A percentile compares a stretch with the other conserved stretches of the same genome.
Evolutionary conservation across 2,113 vertebrate genomes (phyloP).

Genomic region (Anarhynchus alexandrinus): DNA sequence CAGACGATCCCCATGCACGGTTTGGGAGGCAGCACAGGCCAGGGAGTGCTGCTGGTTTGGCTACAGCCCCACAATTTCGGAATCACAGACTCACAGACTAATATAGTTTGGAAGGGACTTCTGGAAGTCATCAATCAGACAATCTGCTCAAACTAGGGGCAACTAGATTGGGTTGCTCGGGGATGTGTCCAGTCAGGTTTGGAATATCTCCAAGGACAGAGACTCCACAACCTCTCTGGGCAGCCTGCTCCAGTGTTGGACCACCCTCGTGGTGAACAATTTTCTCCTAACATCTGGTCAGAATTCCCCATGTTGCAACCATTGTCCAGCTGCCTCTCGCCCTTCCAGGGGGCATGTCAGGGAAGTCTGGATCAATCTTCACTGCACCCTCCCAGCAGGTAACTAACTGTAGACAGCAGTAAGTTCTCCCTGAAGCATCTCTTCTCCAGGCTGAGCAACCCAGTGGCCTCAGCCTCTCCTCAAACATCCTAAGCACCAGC

Average conservation of each 20-base stretch:
- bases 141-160: not conserved
- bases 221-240: not conserved
- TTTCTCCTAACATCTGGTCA: not conserved
- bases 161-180: not conserved
- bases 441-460: not conserved
- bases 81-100: not conserved
- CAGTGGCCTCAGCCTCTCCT: not conserved
- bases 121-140: not conserved
- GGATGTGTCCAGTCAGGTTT: not conserved
- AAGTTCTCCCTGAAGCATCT: not conserved
- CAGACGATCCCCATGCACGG: accelerated
- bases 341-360: accelerated
- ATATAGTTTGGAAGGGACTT: not conserved
- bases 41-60: not conserved
- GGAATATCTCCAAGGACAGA: not conserved
- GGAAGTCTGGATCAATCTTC: not conserved
- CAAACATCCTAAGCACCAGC: not conserved
- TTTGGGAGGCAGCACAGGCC: not conserved
- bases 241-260: not conserved
- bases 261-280: accelerated
- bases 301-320: not conserved
- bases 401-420: not conserved
- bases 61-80: not conserved
- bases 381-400: not conserved
- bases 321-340: not conserved